Evolutionary conservation across 2,797 vertebrate species (phyloP), one percentile per base, ranked within the genome.

Genomic region (Microctenopoma steveboyesi): DNA sequence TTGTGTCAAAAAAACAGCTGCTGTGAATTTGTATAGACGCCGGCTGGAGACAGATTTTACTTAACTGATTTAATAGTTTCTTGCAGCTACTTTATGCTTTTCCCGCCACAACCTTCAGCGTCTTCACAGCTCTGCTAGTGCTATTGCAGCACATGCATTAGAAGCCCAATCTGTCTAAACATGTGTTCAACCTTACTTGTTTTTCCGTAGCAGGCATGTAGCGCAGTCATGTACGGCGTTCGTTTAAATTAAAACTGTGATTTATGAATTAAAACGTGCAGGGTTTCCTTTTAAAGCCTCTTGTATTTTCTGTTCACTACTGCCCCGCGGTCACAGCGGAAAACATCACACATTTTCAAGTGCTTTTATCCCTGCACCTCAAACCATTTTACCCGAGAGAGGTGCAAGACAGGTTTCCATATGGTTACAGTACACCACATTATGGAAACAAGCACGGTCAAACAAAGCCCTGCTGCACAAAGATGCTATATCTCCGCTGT

Each of bases 311-410:
- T 62, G 30, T 64, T 63, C 65, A 39, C 60, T 27, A 22, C 42
- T 64, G 69, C 64, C 63, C 64, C 37, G 8, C n/a, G 72, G 67
- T 72, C 70, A 40, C 4, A 63, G 40, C 35, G 30, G 50, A 42
- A 71, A 79, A 74, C 12, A 15, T 69, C 69, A 68, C 79, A 50
- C 51, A 64, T 63, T 61, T 67, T 64, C 39, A 22, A 75, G 51
- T 14, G 63, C 73, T 88, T 88, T 88, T 76, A 86, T 86, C 76
- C 67, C 45, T 12, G 55, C 35, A 39, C 69, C 78, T 80, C 58
- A 76, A 84, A 68, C 70, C 70, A 51, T 79, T 59, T 62, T 42
- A 56, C 69, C 82, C 79, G 75, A 53, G 69, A 57, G 27, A 74
- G 55, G 69, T 81, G 83, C 75, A 86, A 71, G 79, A 45, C 71